A percentile compares a stretch with the other conserved stretches of the same genome.
phyloP scores from a whole-genome alignment of 1,140 invertebrate species.

The Drosophila kanapiae region DNA sequence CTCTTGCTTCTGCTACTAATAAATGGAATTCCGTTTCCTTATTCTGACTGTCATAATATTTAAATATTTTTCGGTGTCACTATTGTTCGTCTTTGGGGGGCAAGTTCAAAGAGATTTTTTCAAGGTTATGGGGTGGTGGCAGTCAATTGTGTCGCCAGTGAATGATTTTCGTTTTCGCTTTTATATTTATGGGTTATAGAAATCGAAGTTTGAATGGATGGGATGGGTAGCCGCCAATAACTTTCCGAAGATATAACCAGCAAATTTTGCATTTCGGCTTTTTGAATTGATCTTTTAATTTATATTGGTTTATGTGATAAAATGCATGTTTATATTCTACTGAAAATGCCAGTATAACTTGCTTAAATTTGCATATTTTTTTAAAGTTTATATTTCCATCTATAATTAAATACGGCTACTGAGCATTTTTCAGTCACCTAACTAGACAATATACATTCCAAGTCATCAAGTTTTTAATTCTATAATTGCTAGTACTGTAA shows the following conservation, averaged over 20 bases:
- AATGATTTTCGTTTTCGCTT: constrained; percentile 39
- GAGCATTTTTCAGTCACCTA: not conserved
- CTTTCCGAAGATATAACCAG: not conserved
- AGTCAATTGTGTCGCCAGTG: constrained; percentile 9
- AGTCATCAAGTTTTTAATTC: constrained; percentile 3
- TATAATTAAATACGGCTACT: not conserved
- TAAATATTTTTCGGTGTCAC: constrained; percentile 22
- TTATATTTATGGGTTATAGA: constrained; percentile 19
- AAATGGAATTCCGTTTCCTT: constrained; percentile 24
- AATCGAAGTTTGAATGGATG: constrained; percentile 11
- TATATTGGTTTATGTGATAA: not conserved
- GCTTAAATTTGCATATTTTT: not conserved
- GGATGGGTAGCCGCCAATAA: not conserved
- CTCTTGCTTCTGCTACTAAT: constrained; percentile 25
- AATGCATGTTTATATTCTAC: not conserved
- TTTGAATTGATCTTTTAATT: not conserved
- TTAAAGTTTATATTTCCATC: not conserved
- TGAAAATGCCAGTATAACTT: not conserved
- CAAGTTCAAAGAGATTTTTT: constrained; percentile 35
- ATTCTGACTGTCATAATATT: constrained; percentile 65
- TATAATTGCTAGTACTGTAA: constrained; percentile 1
- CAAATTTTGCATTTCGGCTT: not conserved
- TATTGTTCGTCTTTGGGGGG: constrained; percentile 15
- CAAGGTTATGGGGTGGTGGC: constrained; percentile 53
- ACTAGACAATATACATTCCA: not conserved